Evolutionary conservation across 2,113 vertebrate genomes (phyloP).

Genomic region (Nematolebias whitei): DNA sequence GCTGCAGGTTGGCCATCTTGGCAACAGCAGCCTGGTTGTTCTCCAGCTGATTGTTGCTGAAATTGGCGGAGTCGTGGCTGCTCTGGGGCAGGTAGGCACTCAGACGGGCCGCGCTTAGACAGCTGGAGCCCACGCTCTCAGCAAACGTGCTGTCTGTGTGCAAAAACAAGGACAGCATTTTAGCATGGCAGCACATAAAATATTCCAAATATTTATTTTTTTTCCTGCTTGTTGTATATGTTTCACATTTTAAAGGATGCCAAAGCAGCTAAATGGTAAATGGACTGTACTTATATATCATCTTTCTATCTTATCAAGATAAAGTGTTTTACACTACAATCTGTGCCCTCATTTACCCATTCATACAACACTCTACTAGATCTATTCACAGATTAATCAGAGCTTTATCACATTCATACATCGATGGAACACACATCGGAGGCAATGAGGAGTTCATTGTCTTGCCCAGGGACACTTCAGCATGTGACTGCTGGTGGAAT

Average conservation of each 20-base stretch:
- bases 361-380: too few species aligned
- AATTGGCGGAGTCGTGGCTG: slow-evolving; percentile 97
- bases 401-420: too few species aligned
- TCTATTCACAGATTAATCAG: too few species aligned
- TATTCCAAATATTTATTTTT: neutral
- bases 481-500: too few species aligned
- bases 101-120: slow-evolving; percentile 88
- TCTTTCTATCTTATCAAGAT: too few species aligned
- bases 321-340: too few species aligned
- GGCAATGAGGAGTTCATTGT: too few species aligned
- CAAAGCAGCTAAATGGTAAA: too few species aligned
- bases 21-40: slow-evolving; percentile 92
- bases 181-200: neutral
- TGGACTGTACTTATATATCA: too few species aligned
- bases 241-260: neutral
- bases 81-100: slow-evolving; percentile 93
- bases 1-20: slow-evolving; percentile 91
- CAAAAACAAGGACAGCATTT: slow-evolving; percentile 40
- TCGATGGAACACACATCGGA: too few species aligned
- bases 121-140: slow-evolving; percentile 90
- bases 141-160: slow-evolving; percentile 92
- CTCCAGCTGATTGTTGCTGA: slow-evolving; percentile 97
- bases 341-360: too few species aligned
- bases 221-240: neutral
- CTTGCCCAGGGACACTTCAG: too few species aligned